Evolutionary conservation across 2,888 invertebrate genomes (phyloP).

Genomic region (Melanargia galathea): DNA sequence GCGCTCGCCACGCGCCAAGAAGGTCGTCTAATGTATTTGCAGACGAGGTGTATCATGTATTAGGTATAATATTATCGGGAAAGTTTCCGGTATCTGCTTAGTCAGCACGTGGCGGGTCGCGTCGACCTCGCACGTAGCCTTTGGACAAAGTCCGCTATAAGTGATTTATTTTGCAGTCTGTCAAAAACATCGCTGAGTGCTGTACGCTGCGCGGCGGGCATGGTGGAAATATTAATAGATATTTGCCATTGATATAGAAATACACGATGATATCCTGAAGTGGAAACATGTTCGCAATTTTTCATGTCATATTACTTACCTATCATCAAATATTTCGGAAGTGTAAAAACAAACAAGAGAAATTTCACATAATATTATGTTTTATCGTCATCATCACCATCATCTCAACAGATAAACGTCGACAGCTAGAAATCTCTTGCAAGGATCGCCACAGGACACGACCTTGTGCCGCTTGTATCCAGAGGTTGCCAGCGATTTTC

Average conservation of each 20-base stretch:
- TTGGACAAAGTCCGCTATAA: slow-evolving; percentile 50
- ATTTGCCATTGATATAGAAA: neutral
- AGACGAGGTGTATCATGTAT: neutral
- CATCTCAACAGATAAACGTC: no score
- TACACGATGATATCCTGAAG: neutral
- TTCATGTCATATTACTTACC: neutral
- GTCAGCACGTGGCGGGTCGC: slow-evolving; percentile 8
- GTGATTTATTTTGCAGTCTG: slow-evolving; percentile 51
- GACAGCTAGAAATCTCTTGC: no score
- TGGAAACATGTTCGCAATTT: neutral
- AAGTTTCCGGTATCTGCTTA: neutral
- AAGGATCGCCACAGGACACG: no score
- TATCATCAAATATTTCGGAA: neutral
- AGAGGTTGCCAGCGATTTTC: no score
- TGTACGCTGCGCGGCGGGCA: slow-evolving; percentile 37
- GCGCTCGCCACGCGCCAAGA: no score
- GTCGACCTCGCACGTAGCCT: slow-evolving; percentile 12
- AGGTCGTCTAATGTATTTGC: neutral
- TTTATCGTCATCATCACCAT: no score
- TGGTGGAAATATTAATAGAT: slow-evolving; percentile 36
- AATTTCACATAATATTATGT: no score
- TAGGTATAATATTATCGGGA: slow-evolving; percentile 7
- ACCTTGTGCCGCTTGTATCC: no score
- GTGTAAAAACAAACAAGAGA: no score
- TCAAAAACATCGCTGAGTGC: slow-evolving; percentile 46